A percentile compares a stretch with the other conserved stretches of the same genome.
Conservation (phyloP, 2,113 vertebrate species). For the Seriola rivoliana region DNA sequence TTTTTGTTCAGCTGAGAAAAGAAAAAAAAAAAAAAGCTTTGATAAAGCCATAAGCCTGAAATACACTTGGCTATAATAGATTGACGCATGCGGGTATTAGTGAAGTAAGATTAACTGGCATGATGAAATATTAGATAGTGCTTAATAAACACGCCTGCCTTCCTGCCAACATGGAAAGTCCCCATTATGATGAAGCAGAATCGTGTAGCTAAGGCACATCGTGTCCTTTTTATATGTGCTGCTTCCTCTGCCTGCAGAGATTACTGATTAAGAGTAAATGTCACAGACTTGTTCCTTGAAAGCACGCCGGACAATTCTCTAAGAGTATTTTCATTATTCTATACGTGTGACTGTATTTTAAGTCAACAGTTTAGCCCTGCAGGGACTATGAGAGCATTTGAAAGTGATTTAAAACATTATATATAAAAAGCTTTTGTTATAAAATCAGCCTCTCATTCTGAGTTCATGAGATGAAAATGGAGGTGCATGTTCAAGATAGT, state of each 20-base stretch:
- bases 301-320: not conserved
- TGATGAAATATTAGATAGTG: conserved; percentile 66
- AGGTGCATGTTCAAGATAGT: conserved; percentile 14
- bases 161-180: conserved; percentile 44
- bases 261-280: conserved; percentile 15
- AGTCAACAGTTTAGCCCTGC: not conserved
- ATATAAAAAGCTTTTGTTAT: not conserved
- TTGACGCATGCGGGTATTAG: conserved; percentile 58
- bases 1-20: conserved; percentile 23
- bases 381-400: not conserved
- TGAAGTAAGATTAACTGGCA: conserved; percentile 63
- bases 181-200: conserved; percentile 19
- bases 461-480: conserved; percentile 21
- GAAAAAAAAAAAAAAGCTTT: not conserved
- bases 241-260: conserved; percentile 21
- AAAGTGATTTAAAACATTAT: conserved; percentile 2
- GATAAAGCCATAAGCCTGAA: conserved; percentile 43
- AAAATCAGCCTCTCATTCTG: not conserved
- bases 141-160: conserved; percentile 49
- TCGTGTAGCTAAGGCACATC: conserved; percentile 32
- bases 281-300: conserved; percentile 35
- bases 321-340: not conserved
- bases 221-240: conserved; percentile 31
- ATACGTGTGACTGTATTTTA: not conserved
- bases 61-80: conserved; percentile 42